Evolutionary conservation across 2,888 invertebrate species (phyloP), one percentile per base, ranked within the genome.

Genomic region (Galeopsomyia nigrocyanea): DNA sequence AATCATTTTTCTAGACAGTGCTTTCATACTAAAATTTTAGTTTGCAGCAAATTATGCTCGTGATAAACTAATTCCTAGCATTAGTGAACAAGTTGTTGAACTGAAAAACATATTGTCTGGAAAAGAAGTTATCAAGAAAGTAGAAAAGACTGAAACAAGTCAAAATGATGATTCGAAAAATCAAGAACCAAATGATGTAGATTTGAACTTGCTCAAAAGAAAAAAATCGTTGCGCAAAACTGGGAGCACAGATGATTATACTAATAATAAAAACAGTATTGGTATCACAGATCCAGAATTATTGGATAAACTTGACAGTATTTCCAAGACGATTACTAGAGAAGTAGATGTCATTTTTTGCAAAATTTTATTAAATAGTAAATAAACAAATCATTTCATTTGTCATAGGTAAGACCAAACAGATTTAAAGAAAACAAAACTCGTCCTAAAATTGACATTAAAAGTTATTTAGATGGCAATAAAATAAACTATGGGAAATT

Each of bases 41-140:
- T 95, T 95, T 88, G 97, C 97, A 65, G 96, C 97, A 21, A 95
- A 97, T 84, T 97, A 94, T 88, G 95, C 95, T 65, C 93, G 94
- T 84, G 95, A 96, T 80, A 94, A 95, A 79, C 89, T 97, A 19
- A 92, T 96, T 76, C 92, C 93, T 83, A 94, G 92, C 83, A 88
- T 96, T 64, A 92, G 91, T 80, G 92, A 92, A 82, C 94, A 93
- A 88, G 91, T 95, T 58, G 89, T 92, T 39, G 93, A 93, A 83
- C 88, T 94, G 68, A 92, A 92, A 86, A 90, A 92, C 80, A 88
- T 92, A 76, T 89, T 92, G 78, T 88, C 90, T 75, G 92, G 92
- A 0, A 90, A 71, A 73, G 81, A 71, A 73, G 81, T 83, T 1
- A 85, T 83, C 68, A 87, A 87, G 55, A 82, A 78, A 64, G 71